Conservation (phyloP, 37 sponge, comb jelly and placozoan genomes). For the Aplysina aerophoba region DNA sequence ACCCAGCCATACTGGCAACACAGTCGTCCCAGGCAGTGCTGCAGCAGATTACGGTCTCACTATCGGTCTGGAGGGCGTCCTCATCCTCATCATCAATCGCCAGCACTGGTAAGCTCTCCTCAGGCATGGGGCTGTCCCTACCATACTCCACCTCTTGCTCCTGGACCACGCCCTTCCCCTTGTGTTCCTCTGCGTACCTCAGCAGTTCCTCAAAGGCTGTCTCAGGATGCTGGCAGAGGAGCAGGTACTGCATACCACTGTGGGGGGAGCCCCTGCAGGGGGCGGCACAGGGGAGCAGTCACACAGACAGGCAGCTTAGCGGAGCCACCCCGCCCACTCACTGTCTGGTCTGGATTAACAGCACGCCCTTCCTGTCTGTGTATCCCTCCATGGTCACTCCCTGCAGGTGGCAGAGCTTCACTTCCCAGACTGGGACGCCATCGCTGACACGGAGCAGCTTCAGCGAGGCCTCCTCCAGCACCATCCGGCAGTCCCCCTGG, state of each 20-base stretch:
- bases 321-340: not conserved
- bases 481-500: not conserved
- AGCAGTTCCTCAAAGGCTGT: not conserved
- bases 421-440: not conserved
- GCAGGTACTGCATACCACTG: not conserved
- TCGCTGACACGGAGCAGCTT: not conserved
- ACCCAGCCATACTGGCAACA: too few relatives aligned
- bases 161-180: constrained; percentile 3
- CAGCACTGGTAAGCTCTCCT: too few relatives aligned
- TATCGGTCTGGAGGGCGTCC: too few relatives aligned
- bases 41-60: too few relatives aligned
- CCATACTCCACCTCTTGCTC: not conserved
- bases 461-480: constrained; percentile 3
- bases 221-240: constrained; percentile 20
- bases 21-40: too few relatives aligned
- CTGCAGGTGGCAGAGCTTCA: not conserved
- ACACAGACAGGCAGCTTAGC: too few relatives aligned
- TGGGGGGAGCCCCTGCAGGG: constrained; percentile 2
- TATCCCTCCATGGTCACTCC: not conserved
- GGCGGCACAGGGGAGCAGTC: too few relatives aligned
- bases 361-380: constrained; percentile 15
- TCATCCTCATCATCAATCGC: too few relatives aligned
- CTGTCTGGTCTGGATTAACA: not conserved
- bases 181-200: constrained; percentile 21
- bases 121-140: too few relatives aligned